phyloP scores from a whole-genome alignment of 2,797 vertebrate species.

The Potorous gilbertii region DNA sequence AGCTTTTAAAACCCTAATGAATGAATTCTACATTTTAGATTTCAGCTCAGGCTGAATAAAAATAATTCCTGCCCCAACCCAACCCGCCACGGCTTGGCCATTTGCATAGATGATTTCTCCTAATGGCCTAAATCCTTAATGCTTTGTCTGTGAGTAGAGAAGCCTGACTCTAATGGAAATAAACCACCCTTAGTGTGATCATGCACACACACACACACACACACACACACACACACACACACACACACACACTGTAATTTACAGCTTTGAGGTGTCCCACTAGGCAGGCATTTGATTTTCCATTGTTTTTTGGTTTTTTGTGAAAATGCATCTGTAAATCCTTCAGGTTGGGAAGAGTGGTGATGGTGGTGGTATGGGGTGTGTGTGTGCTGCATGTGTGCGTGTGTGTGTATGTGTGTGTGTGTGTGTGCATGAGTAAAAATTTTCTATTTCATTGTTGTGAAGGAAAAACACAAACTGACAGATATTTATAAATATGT shows the following conservation, averaged over 20 bases:
- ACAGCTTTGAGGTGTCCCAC: conserved; percentile 2
- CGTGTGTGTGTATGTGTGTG: not conserved
- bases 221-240: not conserved
- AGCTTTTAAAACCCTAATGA: conserved; percentile 23
- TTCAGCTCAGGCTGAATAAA: conserved; percentile 13
- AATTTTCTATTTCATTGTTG: not conserved
- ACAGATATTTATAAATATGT: not conserved
- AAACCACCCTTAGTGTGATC: conserved; percentile 1
- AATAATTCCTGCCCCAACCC: not conserved
- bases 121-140: conserved; percentile 24
- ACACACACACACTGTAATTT: not conserved
- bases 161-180: not conserved
- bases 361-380: not conserved
- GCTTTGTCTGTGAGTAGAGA: not conserved
- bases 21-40: conserved; percentile 15
- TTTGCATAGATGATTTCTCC: conserved; percentile 14
- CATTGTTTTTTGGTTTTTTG: not conserved
- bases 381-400: not conserved
- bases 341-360: not conserved
- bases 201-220: not conserved
- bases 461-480: not conserved
- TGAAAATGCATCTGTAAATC: not conserved
- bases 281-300: conserved; percentile 2
- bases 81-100: not conserved
- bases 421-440: not conserved